Evolutionary conservation across 2,888 invertebrate genomes (phyloP), one percentile per base, ranked within the genome.

Genomic region (Aphidius colemani): DNA sequence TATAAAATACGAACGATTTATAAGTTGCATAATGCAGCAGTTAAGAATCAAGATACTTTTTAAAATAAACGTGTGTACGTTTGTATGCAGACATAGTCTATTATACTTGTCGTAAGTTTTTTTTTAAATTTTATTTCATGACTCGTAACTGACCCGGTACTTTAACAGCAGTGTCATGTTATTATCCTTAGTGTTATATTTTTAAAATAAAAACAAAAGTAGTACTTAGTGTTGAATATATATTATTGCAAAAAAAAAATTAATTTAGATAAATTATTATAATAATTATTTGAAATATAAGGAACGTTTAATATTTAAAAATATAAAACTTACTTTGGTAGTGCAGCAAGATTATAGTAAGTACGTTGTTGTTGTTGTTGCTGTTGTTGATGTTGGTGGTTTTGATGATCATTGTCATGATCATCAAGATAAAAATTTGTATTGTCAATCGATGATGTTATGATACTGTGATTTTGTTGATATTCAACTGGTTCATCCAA

Each of bases 321-420:
- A n/a, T n/a, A 41, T 40, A 11, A 13, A 41, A 76, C 81, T 81
- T 74, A 81, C 81, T 79, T 74, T 71, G 78, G 76, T 5, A 75
- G 71, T 40, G 75, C 65, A 55, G 74, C 69, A 7, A 81, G 73
- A 69, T 75, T 76, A 70, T 78, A 80, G 59, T 78, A 81, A 65
- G 71, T 69, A 41, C 69, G 64, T 48, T 61, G 70, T 8, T 68
- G 68, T 44, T 65, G 59, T 18, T 51, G 61, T 39, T 56, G 59
- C 18, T 51, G 61, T 39, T 56, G 56, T 55, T 55, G 11, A 50
- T 56, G 11, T 41, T 46, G 41, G 11, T 13, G 30, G 6, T 53
- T 30, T 7, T 48, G 53, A 11, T 69, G 72, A 11, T 70, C 67
- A 18, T 72, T 69, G 45, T 53, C 53, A 39, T 59, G 67, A 48